Evolutionary conservation across 2,113 vertebrate genomes (phyloP), one percentile per base, ranked within the genome.

Genomic region (Potamarius usumacintae): DNA sequence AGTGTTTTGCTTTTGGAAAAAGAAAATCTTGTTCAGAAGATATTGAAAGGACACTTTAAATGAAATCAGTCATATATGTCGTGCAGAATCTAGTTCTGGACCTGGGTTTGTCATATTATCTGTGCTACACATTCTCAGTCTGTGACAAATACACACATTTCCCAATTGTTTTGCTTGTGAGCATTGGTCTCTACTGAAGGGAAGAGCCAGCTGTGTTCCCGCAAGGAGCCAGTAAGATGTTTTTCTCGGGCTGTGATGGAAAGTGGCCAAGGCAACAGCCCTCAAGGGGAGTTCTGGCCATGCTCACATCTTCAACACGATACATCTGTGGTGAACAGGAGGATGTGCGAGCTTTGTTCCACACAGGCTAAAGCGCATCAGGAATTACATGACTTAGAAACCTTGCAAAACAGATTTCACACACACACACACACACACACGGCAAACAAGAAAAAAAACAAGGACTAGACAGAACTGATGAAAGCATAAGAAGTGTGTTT

Each of bases 261-360:
- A 94, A 94, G 92, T 91, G 92, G 90, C 94, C 90, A 94, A 88
- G 94, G 94, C 89, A 94, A 95, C 94, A 78, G 53, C 85, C 90
- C 94, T 90, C 93, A 25, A 12, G 92, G 92, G 93, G 72, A 42
- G 55, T 65, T 90, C 92, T 89, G 84, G 91, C 86, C 88, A 83
- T 85, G 85, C 79, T 78, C 89, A 87, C 78, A 69, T 88, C 92
- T 82, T 86, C 53, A 53, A 71, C 52, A 62, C 50, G 52, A 82
- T 83, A 55, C 62, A 15, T 83, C n/a, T 83, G 55, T 69, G 52
- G 78, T 74, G 83, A 62, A 48, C 22, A 30, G 69, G 22, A 74
- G 62, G 78, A 72, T 71, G 52, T 83, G 60, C 78, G n/a, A 55
- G 79, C 57, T 87, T 84, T 82, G 67, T 78, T 77, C 53, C 27